Evolutionary conservation across 2,797 vertebrate genomes (phyloP).

Genomic region (Apogon hyalosoma): DNA sequence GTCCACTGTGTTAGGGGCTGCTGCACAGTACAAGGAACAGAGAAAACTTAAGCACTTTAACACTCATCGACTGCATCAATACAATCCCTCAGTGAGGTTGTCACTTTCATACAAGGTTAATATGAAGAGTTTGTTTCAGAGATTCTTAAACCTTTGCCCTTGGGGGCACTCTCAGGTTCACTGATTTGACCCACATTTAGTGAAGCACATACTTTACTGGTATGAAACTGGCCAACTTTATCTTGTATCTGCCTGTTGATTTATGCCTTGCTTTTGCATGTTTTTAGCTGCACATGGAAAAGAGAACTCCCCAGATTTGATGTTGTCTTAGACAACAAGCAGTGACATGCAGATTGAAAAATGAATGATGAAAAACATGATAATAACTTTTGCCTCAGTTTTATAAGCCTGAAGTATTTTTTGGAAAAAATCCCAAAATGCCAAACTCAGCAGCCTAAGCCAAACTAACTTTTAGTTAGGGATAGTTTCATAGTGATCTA

Average conservation of each 20-base stretch:
- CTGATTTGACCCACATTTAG: not conserved
- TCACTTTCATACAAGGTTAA: too few species aligned
- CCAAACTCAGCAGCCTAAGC: too few species aligned
- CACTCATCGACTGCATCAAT: not conserved
- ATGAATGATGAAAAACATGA: too few species aligned
- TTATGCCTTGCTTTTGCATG: not conserved
- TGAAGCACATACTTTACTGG: not conserved
- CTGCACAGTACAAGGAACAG: not conserved
- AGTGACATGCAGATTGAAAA: not conserved
- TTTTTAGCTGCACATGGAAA: not conserved
- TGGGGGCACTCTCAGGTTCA: not conserved
- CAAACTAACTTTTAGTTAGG: too few species aligned
- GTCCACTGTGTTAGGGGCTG: not conserved
- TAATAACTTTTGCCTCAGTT: too few species aligned
- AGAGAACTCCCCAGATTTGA: not conserved
- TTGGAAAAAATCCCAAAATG: too few species aligned
- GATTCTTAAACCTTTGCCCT: too few species aligned
- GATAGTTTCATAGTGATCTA: too few species aligned
- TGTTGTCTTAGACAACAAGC: not conserved
- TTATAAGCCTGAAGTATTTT: too few species aligned
- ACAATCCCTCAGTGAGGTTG: not conserved
- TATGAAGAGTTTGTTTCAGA: too few species aligned
- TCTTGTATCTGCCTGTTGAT: conserved; percentile 12
- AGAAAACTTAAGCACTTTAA: too few species aligned
- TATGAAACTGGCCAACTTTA: not conserved